Evolutionary conservation across 2,797 vertebrate species (phyloP).

Genomic region (Clarias fuscus): DNA sequence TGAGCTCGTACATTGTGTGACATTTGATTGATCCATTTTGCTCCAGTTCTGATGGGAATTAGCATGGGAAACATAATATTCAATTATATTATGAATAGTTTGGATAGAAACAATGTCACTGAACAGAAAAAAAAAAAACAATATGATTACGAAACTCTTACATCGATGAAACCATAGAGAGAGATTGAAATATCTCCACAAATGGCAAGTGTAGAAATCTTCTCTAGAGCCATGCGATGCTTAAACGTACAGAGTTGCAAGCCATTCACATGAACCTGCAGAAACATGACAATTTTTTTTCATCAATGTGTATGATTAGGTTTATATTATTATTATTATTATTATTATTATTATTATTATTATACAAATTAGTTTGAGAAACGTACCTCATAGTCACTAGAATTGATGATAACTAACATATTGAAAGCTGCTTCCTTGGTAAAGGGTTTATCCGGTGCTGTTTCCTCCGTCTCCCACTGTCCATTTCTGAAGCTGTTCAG

Average conservation of each 20-base stretch:
- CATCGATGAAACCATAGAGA: background rate
- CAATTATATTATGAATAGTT: background rate
- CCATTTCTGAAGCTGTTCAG: slow-evolving; percentile 35
- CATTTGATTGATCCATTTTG: background rate
- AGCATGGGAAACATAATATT: background rate
- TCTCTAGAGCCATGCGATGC: slow-evolving; percentile 11
- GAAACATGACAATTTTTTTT: background rate
- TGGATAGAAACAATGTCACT: background rate
- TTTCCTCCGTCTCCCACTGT: slow-evolving; percentile 9
- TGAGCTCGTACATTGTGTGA: background rate
- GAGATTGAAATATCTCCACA: background rate
- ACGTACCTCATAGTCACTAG: slow-evolving; percentile 27
- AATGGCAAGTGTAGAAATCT: background rate
- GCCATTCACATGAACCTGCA: slow-evolving; percentile 2
- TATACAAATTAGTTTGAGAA: background rate
- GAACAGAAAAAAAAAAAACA: background rate
- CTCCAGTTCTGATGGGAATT: slow-evolving; percentile 23
- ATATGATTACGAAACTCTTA: background rate
- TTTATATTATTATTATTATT: background rate
- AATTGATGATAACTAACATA: slow-evolving; percentile 20
- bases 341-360: too few relatives aligned
- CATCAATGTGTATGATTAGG: background rate
- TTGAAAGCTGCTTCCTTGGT: slow-evolving; percentile 36
- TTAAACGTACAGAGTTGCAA: slow-evolving; percentile 4
- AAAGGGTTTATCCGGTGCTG: slow-evolving; percentile 26